These are phyloP conservation scores for Gracilinanus agilis DNA, from an alignment of 2,113 vertebrate species.

Conservation along the genomic window DNA sequence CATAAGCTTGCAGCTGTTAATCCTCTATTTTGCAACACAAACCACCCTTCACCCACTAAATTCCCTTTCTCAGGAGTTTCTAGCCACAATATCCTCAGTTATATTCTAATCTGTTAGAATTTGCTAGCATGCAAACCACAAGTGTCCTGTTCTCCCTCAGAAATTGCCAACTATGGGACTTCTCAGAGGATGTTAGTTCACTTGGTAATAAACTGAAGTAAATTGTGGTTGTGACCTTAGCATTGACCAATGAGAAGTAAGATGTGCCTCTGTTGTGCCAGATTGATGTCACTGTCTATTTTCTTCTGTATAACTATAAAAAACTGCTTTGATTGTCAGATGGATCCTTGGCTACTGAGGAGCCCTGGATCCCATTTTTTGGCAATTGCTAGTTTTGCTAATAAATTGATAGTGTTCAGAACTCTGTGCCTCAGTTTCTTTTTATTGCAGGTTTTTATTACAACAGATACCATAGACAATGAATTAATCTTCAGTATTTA, in stretches of 20 bases:
- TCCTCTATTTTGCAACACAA: neutral
- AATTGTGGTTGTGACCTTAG: neutral
- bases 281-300: neutral
- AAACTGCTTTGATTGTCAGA: neutral
- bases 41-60: neutral
- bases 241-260: neutral
- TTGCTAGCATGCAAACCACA: neutral
- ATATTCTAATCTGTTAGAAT: neutral
- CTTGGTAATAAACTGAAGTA: neutral
- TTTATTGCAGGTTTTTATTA: neutral
- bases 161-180: neutral
- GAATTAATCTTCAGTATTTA: neutral
- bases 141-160: neutral
- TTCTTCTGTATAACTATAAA: neutral
- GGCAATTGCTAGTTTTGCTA: neutral
- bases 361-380: neutral
- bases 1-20: neutral
- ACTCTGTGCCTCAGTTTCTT: neutral
- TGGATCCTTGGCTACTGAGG: neutral
- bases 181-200: neutral
- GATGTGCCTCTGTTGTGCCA: neutral
- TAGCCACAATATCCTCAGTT: neutral
- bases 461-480: neutral
- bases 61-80: conserved; percentile 5
- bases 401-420: neutral